A percentile compares a stretch with the other conserved stretches of the same genome.
These are phyloP conservation scores for Caranx ignobilis DNA, from an alignment of 2,113 vertebrate genomes.

Conservation along the genomic window DNA sequence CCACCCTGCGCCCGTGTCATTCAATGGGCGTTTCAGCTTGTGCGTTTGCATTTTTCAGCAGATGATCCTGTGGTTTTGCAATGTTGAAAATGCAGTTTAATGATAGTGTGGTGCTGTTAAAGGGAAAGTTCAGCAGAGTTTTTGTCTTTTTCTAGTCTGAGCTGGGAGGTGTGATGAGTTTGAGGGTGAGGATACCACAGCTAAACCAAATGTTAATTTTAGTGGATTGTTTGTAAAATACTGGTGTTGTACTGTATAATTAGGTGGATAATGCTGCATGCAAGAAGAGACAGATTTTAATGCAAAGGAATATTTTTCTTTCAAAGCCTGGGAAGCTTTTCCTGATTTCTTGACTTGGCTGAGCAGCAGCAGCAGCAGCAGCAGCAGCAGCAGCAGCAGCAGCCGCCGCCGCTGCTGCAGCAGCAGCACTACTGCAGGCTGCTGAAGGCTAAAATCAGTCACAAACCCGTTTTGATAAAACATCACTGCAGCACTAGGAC, in stretches of 20 bases:
- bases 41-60: constrained; percentile 6
- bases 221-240: constrained; percentile 43
- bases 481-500: constrained; percentile 39
- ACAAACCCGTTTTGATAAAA: constrained; percentile 29
- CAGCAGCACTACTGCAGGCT: too few relatives aligned
- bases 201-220: constrained; percentile 54
- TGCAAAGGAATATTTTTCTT: constrained; percentile 30
- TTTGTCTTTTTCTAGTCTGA: constrained; percentile 27
- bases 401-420: not conserved
- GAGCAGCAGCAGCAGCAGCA: constrained; percentile 5
- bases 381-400: not conserved
- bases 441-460: not conserved
- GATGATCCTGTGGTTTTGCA: not conserved
- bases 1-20: not conserved
- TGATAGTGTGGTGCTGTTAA: constrained; percentile 6
- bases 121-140: constrained; percentile 2
- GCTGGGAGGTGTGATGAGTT: constrained; percentile 75
- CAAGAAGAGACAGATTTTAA: constrained; percentile 25
- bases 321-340: constrained; percentile 20
- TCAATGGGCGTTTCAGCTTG: constrained; percentile 7
- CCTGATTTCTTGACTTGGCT: constrained; percentile 11
- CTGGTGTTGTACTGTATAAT: constrained; percentile 36
- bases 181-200: constrained; percentile 48
- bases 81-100: not conserved
- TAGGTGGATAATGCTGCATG: constrained; percentile 27